Evolutionary conservation across 2,888 invertebrate species (phyloP).

Genomic region (Aleiodes leptofemur): DNA sequence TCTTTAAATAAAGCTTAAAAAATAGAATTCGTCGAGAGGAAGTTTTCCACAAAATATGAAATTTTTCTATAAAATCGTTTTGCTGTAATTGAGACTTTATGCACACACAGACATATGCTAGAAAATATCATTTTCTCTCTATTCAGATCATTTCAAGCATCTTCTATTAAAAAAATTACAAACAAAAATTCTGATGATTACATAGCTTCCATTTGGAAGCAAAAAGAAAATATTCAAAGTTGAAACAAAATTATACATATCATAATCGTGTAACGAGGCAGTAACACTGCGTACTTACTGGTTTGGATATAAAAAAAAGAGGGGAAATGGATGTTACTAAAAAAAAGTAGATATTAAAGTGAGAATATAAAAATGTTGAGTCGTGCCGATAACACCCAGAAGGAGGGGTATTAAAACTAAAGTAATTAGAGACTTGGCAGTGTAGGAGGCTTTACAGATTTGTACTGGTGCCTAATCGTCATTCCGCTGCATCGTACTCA

Average conservation of each 20-base stretch:
- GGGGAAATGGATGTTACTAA: not conserved
- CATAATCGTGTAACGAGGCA: not conserved
- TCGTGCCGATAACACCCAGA: slow-evolving; percentile 39
- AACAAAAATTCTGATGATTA: too few species aligned
- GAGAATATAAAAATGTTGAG: slow-evolving; percentile 25
- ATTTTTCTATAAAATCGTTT: too few species aligned
- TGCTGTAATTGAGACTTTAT: too few species aligned
- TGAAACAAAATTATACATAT: not conserved
- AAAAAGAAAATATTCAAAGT: not conserved
- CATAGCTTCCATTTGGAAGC: too few species aligned
- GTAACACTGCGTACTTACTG: not conserved
- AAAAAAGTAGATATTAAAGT: slow-evolving; percentile 12
- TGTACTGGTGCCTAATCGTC: slow-evolving; percentile 40
- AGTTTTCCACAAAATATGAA: too few species aligned
- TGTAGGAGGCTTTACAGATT: slow-evolving; percentile 49
- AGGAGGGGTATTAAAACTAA: slow-evolving; percentile 56
- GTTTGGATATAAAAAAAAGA: not conserved
- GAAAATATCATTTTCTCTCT: too few species aligned
- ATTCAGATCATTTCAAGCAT: too few species aligned
- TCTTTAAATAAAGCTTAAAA: too few species aligned
- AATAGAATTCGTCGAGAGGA: too few species aligned
- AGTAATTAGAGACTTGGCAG: slow-evolving; percentile 58
- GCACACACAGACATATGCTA: too few species aligned
- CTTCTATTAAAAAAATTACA: too few species aligned
- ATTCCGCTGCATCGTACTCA: slow-evolving; percentile 38